A percentile compares a stretch with the other conserved stretches of the same genome.
Evolutionary conservation across 2,888 invertebrate species (phyloP).

Genomic region (Drosophila dives): DNA sequence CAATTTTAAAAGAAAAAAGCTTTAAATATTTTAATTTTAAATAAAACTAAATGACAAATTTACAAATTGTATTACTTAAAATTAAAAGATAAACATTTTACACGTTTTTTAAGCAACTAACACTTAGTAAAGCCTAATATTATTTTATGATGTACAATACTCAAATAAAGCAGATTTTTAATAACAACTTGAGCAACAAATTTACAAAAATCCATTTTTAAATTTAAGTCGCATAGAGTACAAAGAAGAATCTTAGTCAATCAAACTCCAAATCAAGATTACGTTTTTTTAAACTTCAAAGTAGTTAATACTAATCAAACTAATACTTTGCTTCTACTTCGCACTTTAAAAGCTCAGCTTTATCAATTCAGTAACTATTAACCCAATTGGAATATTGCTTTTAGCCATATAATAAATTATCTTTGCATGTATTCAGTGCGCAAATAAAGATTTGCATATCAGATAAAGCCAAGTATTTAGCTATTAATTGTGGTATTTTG

Average conservation of each 20-base stretch:
- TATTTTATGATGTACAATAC: not conserved
- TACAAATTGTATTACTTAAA: not conserved
- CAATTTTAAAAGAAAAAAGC: not conserved
- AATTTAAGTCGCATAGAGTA: no score
- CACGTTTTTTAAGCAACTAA: not conserved
- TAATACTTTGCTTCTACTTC: not conserved
- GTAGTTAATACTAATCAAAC: no score
- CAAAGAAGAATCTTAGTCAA: accelerated
- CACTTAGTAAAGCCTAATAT: not conserved
- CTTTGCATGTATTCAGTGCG: not conserved
- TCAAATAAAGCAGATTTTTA: no score
- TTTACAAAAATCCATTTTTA: no score
- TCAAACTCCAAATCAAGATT: no score
- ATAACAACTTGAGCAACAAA: no score
- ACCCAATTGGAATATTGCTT: not conserved
- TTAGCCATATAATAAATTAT: not conserved
- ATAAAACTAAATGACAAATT: no score
- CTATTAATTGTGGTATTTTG: slow-evolving; percentile 29
- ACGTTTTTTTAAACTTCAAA: no score
- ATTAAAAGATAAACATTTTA: not conserved
- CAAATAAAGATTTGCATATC: slow-evolving; percentile 29
- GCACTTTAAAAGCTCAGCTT: not conserved
- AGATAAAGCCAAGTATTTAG: not conserved
- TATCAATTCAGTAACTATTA: not conserved
- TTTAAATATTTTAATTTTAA: no score